Conservation (phyloP, 30 jellyfish, hydroid and myxozoan genomes). For the Chrysaora quinquecirrha region DNA sequence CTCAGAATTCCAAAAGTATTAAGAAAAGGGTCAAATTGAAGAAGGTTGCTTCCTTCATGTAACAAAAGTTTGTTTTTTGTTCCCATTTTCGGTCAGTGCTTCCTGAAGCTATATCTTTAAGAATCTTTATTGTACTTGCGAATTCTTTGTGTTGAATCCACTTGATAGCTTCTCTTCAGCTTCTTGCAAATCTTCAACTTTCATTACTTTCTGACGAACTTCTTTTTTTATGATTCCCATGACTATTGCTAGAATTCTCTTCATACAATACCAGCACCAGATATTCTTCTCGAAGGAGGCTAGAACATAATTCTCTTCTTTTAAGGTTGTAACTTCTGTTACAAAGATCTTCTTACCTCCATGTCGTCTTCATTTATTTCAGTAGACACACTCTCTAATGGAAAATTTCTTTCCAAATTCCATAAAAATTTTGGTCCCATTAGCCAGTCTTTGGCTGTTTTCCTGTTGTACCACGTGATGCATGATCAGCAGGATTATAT, state of each 20-base stretch:
- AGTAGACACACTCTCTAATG: background rate
- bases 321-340: background rate
- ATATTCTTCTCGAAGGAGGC: background rate
- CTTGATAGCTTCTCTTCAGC: constrained; percentile 35
- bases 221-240: background rate
- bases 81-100: background rate
- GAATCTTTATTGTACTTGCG: background rate
- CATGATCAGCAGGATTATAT: constrained; percentile 25
- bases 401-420: constrained; percentile 6
- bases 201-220: background rate
- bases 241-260: constrained; percentile 15
- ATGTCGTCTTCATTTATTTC: constrained; percentile 9
- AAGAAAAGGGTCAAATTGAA: background rate
- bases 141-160: constrained; percentile 31
- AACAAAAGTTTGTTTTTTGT: no score
- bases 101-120: constrained; percentile 1
- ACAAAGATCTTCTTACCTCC: constrained; percentile 24
- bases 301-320: constrained; percentile 14
- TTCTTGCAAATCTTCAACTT: constrained; percentile 16
- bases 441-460: constrained; percentile 10
- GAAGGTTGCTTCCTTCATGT: background rate
- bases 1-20: background rate
- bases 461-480: constrained; percentile 41
- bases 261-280: constrained; percentile 27
- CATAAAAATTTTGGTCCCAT: constrained; percentile 12